These are phyloP conservation scores for Platichthys stellatus DNA, from an alignment of 2,113 vertebrate genomes.

Conservation along the genomic window DNA sequence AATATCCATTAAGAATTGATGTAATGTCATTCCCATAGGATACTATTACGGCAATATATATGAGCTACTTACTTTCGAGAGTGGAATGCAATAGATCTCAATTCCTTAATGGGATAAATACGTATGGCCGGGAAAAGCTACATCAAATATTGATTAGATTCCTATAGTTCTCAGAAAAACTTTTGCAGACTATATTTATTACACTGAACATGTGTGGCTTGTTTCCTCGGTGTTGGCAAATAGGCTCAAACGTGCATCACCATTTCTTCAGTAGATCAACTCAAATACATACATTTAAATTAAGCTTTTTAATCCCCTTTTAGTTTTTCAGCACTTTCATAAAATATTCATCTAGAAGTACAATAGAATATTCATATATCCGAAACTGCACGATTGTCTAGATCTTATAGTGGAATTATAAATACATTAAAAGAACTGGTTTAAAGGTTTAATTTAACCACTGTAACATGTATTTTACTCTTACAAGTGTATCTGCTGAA, in stretches of 20 bases:
- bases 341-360: not conserved
- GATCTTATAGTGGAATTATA: too few species aligned
- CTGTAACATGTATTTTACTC: too few species aligned
- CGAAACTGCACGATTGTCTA: too few species aligned
- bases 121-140: conserved; percentile 6
- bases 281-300: too few species aligned
- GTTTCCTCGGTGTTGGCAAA: not conserved
- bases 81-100: conserved; percentile 14
- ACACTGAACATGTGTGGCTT: not conserved
- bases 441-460: too few species aligned
- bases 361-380: too few species aligned
- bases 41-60: conserved; percentile 18
- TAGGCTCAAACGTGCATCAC: too few species aligned
- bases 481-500: too few species aligned
- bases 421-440: too few species aligned
- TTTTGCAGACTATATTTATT: not conserved
- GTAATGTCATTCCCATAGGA: conserved; percentile 28
- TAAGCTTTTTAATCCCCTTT: too few species aligned
- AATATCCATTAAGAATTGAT: conserved; percentile 50
- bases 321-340: not conserved
- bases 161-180: not conserved
- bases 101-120: conserved; percentile 31
- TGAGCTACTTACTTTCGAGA: conserved; percentile 13
- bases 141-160: conserved; percentile 38
- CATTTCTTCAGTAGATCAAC: too few species aligned